Percentiles rank a stretch among this genome's conserved stretches.
phyloP scores from a whole-genome alignment of 2,113 vertebrate species.

The Trachemys scripta region DNA sequence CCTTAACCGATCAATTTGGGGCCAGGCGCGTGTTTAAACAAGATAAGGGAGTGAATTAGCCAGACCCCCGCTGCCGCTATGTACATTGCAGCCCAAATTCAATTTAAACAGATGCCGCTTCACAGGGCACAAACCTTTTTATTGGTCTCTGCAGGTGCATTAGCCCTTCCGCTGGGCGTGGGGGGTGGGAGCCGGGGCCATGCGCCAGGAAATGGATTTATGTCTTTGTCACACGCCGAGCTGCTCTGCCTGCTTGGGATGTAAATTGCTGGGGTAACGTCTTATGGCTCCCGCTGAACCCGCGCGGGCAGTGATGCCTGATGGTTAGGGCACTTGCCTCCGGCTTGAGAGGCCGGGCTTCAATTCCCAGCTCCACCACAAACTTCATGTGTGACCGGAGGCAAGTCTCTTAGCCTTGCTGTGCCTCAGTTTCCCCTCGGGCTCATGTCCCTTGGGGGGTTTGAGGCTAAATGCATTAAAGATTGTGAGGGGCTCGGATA shows the following conservation, averaged over 20 bases:
- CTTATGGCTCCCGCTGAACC: neutral
- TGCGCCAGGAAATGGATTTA: neutral
- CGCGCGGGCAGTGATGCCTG: neutral
- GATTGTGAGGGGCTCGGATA: neutral
- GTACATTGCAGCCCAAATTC: conserved; percentile 1
- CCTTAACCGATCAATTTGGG: conserved; percentile 13
- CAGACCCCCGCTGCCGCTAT: neutral
- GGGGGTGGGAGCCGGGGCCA: neutral
- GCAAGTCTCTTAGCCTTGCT: neutral
- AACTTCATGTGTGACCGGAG: neutral
- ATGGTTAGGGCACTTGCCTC: neutral
- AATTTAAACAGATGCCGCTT: neutral
- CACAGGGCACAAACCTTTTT: neutral
- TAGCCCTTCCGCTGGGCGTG: neutral
- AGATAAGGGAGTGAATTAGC: conserved; percentile 35
- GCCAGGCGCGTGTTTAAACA: conserved; percentile 27
- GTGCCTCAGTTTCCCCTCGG: neutral
- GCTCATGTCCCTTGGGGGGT: neutral
- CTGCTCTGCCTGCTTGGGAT: neutral
- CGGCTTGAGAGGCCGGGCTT: neutral
- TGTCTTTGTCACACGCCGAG: neutral
- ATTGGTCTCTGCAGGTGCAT: neutral
- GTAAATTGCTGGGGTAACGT: neutral
- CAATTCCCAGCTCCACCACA: neutral
- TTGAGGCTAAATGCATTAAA: neutral